Evolutionary conservation across 2,888 invertebrate species (phyloP).

Genomic region (Mesodorylaimus sp.): DNA sequence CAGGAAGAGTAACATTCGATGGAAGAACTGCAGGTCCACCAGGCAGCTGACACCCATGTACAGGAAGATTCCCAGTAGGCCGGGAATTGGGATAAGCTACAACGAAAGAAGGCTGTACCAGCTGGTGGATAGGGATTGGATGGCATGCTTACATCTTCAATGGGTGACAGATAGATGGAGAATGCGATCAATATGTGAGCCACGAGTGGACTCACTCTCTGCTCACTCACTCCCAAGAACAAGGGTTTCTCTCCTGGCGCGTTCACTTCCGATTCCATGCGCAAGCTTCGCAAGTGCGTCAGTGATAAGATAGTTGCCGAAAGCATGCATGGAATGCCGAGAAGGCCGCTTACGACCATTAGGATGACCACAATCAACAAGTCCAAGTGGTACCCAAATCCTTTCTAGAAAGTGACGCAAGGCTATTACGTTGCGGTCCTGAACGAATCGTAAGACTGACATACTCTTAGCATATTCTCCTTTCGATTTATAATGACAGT

Average conservation of each 20-base stretch:
- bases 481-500: slow-evolving; percentile 37
- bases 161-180: slow-evolving; percentile 32
- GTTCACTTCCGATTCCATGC: slow-evolving; percentile 56
- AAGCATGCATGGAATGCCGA: slow-evolving; percentile 88
- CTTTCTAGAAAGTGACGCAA: slow-evolving; percentile 61
- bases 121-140: neutral
- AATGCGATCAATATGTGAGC: slow-evolving; percentile 49
- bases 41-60: slow-evolving; percentile 37
- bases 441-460: slow-evolving; percentile 2
- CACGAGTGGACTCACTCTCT: slow-evolving; percentile 59
- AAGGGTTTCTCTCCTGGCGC: slow-evolving; percentile 88
- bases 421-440: no score
- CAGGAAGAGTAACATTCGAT: slow-evolving; percentile 23
- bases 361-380: slow-evolving; percentile 70
- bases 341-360: slow-evolving; percentile 56
- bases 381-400: slow-evolving; percentile 84
- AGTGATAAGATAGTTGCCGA: slow-evolving; percentile 82
- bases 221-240: slow-evolving; percentile 36
- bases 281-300: slow-evolving; percentile 76
- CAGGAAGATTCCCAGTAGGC: slow-evolving; percentile 36
- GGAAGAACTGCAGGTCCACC: slow-evolving; percentile 21
- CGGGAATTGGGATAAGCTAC: slow-evolving; percentile 33
- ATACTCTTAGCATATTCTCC: slow-evolving; percentile 35
- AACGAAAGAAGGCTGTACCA: slow-evolving; percentile 17
- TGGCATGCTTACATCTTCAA: neutral